Conservation (phyloP, 1,140 invertebrate genomes). For the Drosophila sproati region DNA sequence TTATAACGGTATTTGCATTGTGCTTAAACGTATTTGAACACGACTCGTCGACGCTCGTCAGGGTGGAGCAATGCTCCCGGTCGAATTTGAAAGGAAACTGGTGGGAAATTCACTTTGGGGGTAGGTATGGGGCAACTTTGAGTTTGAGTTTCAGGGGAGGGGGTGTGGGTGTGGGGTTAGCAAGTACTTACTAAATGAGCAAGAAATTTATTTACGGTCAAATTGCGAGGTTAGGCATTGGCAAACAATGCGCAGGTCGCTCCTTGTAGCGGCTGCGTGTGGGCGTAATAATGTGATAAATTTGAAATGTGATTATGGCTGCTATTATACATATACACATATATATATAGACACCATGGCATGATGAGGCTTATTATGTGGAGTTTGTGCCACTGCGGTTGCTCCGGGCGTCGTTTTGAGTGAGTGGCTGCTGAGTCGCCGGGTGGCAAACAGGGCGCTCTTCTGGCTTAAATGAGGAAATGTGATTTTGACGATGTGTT, state of each 20-base stretch:
- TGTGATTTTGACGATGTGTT: conserved; percentile 84
- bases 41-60: conserved; percentile 32
- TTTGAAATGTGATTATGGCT: conserved; percentile 84
- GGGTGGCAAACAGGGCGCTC: conserved; percentile 4
- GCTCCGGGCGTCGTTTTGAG: conserved; percentile 76
- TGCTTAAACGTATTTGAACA: conserved; percentile 81
- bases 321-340: conserved; percentile 63
- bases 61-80: conserved; percentile 32
- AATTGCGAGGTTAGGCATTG: conserved; percentile 79
- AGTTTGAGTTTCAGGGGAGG: conserved; percentile 9
- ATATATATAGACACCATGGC: conserved; percentile 12
- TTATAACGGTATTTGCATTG: conserved; percentile 84
- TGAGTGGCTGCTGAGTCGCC: conserved; percentile 50
- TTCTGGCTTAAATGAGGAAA: conserved; percentile 64
- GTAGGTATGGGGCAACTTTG: not conserved
- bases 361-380: conserved; percentile 80
- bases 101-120: conserved; percentile 56
- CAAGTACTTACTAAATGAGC: conserved; percentile 73
- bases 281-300: conserved; percentile 84
- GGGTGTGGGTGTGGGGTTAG: not conserved
- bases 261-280: conserved; percentile 44
- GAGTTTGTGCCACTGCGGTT: conserved; percentile 70
- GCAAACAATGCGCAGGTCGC: conserved; percentile 66
- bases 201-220: conserved; percentile 83
- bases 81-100: conserved; percentile 28